Conservation (phyloP, 1,140 invertebrate species). For the Andrena cerasifolii region DNA sequence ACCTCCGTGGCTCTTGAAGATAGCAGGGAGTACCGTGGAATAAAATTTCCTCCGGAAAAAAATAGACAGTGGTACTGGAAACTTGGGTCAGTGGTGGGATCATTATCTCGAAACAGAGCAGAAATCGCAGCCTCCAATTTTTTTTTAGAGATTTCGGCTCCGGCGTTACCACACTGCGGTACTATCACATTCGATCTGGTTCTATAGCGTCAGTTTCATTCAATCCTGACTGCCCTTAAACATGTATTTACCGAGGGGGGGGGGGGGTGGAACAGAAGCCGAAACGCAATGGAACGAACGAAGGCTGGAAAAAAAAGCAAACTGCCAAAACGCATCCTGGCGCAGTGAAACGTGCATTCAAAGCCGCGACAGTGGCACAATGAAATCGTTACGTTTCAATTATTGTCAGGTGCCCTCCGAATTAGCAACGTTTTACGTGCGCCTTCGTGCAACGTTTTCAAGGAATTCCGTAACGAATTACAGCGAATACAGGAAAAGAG, state of each 20-base stretch:
- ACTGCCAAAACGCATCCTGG: not conserved
- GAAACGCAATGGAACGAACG: too few relatives aligned
- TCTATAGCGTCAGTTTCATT: slow-evolving; percentile 10
- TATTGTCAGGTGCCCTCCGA: not conserved
- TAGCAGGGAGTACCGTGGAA: too few relatives aligned
- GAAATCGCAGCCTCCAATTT: not conserved
- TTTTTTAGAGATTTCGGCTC: not conserved
- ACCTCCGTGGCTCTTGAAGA: too few relatives aligned
- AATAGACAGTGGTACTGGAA: too few relatives aligned
- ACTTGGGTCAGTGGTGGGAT: too few relatives aligned
- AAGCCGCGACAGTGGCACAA: not conserved
- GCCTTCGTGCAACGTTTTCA: too few relatives aligned
- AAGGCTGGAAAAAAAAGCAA: not conserved
- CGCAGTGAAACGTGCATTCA: too few relatives aligned
- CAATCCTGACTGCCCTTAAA: slow-evolving; percentile 7
- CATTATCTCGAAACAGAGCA: slow-evolving; percentile 15
- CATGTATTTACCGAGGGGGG: not conserved
- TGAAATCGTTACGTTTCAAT: not conserved
- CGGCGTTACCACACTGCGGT: not conserved
- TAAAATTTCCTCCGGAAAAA: too few relatives aligned
- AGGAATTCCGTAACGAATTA: too few relatives aligned
- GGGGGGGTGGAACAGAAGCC: not conserved
- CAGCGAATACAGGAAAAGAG: too few relatives aligned
- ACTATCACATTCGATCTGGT: not conserved
- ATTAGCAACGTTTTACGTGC: not conserved